Evolutionary conservation across 2,113 vertebrate species (phyloP).

Genomic region (Gorsachius goisagi): DNA sequence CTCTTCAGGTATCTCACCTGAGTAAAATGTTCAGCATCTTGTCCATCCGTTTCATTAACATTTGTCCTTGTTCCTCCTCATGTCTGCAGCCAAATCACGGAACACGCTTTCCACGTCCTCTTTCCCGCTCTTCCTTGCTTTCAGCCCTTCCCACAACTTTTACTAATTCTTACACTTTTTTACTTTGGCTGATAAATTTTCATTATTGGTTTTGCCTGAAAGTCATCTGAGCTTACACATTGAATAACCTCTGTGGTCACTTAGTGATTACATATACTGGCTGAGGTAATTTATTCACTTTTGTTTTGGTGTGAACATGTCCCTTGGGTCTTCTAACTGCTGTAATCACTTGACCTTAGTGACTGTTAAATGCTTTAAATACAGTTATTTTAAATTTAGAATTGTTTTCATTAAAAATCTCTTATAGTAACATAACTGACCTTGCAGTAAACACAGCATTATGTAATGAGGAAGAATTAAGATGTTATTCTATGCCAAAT

Average conservation of each 20-base stretch:
- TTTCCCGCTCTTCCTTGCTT: not conserved
- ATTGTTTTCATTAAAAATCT: constrained; percentile 85
- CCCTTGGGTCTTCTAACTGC: constrained; percentile 82
- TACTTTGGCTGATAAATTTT: constrained; percentile 69
- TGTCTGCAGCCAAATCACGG: not conserved
- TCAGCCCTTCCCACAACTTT: not conserved
- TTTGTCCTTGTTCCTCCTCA: not conserved
- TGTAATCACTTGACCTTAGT: constrained; percentile 83
- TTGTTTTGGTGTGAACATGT: constrained; percentile 84
- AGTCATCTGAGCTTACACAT: constrained; percentile 66
- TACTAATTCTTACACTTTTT: not conserved
- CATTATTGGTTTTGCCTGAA: constrained; percentile 77
- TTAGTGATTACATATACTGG: constrained; percentile 76
- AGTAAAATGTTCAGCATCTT: not conserved
- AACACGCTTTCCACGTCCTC: not conserved
- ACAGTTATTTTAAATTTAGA: constrained; percentile 86
- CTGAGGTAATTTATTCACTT: constrained; percentile 84
- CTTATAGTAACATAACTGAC: constrained; percentile 73
- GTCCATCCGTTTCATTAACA: not conserved
- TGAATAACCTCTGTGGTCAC: constrained; percentile 83
- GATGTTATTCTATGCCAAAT: constrained; percentile 48
- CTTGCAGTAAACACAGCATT: constrained; percentile 69
- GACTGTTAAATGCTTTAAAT: constrained; percentile 84
- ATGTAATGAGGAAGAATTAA: constrained; percentile 42
- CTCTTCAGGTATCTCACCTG: not conserved